Percentiles rank a stretch among this genome's conserved stretches.
Evolutionary conservation across 2,797 vertebrate species (phyloP).

Genomic region (Pantherophis vulpinus): DNA sequence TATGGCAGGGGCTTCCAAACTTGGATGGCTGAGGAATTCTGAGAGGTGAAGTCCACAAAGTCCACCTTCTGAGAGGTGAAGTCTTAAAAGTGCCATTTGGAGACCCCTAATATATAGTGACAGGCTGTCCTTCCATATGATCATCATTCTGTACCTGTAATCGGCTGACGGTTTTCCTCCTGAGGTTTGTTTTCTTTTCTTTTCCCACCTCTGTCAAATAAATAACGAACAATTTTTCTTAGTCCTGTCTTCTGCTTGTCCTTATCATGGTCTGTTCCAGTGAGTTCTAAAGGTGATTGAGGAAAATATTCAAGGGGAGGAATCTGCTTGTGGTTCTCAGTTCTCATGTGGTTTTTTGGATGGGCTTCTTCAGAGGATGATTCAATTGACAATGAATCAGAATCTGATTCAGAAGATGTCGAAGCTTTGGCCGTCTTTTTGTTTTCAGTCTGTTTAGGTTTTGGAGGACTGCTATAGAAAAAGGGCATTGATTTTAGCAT

Average conservation of each 20-base stretch:
- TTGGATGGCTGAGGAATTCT: neutral
- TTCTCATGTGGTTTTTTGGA: conserved; percentile 39
- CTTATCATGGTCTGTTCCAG: conserved; percentile 33
- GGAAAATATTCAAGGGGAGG: conserved; percentile 37
- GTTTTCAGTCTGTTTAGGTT: conserved; percentile 27
- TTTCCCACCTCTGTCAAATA: neutral
- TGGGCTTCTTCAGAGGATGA: conserved; percentile 41
- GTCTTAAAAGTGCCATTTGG: neutral
- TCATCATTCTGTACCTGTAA: conserved; percentile 47
- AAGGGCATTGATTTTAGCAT: conserved; percentile 65
- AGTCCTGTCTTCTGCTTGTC: conserved; percentile 52
- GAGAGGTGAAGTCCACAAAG: neutral
- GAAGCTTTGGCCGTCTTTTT: conserved; percentile 31
- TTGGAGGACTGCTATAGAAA: conserved; percentile 49
- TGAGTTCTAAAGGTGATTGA: conserved; percentile 15
- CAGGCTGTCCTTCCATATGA: neutral
- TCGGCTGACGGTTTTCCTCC: conserved; percentile 46
- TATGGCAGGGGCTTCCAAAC: neutral
- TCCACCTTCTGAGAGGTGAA: neutral
- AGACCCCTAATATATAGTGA: neutral
- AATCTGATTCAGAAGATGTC: conserved; percentile 24
- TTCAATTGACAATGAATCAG: conserved; percentile 32
- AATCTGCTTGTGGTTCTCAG: conserved; percentile 22
- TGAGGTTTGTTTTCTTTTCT: conserved; percentile 10
- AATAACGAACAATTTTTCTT: conserved; percentile 5